Base-by-base conservation (phyloP, 2,797 vertebrate genomes). In the Eupleurogrammus muticus region DNA sequence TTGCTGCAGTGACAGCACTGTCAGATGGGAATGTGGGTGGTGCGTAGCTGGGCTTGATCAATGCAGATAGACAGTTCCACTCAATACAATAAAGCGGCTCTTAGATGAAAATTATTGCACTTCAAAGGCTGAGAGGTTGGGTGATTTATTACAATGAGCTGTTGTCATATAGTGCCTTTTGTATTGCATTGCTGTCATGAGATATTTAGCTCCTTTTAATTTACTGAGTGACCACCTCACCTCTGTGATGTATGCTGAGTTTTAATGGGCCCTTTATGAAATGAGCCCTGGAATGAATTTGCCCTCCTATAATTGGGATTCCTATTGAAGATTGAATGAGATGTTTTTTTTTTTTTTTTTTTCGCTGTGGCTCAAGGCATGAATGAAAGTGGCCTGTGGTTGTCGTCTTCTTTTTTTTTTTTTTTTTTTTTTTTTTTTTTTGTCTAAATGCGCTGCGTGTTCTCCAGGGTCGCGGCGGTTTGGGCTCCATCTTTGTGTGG, bases 401-500 rank as follows among this genome's bases (percentile, higher is more conserved):
- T 6, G 9, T 20, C 20, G 70, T 47, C 46, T 42, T 49, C 35
- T 4, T 3, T 79, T 46, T 47, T 79, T 46, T 47, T 42, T 49
- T 38, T 4, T 3, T 79, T 46, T 47, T 79, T 46, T 47, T n/a
- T 42, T 49, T 38, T 4, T 3, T 79, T 46, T 47, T 79, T 46
- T 47, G 11, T 79, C 49, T 77, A 19, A 79, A 61, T 47, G 40
- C 59, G 23, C 49, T 49, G 34, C 49, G 10, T 32, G 4, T 74
- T 65, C 52, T 51, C 17, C 77, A 99, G 98, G 97, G 98, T 66
- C 97, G 97, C 0, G 87, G 92, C 0, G 96, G 97, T 12, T 92
- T 97, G 78, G 97, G 97, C 85, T 99, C 97, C 77, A 98, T 99
- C 92, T 99, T 98, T 24, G 97, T 99, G 80, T 99, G 97, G 97